Conservation (phyloP, 92 coral and sea anemone genomes). For the Micromussa lordhowensis region DNA sequence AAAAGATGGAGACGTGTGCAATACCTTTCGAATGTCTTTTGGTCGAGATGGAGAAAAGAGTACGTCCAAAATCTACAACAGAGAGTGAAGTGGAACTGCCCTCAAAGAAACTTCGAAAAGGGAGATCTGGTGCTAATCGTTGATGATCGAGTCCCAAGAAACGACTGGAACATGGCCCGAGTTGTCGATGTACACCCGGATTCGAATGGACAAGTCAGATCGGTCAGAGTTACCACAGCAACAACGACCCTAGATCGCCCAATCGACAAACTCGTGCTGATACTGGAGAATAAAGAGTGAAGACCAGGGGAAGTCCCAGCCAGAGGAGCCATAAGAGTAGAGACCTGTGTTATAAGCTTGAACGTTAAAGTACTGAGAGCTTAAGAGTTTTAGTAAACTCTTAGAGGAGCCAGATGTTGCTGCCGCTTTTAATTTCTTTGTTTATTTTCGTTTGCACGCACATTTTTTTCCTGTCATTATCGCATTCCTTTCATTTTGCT, state of each 20-base stretch:
- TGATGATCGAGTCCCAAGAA: background rate
- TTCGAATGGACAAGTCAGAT: background rate
- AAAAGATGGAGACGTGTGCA: background rate
- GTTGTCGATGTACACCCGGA: conserved; percentile 9
- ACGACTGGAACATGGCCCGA: conserved; percentile 14
- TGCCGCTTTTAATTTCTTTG: too few relatives aligned
- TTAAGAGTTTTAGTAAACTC: too few relatives aligned
- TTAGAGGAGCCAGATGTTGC: too few relatives aligned
- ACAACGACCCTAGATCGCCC: conserved; percentile 15
- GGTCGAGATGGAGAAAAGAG: conserved; percentile 24
- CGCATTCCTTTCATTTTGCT: too few relatives aligned
- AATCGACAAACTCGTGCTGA: conserved; percentile 7
- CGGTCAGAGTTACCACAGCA: background rate
- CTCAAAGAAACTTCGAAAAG: background rate
- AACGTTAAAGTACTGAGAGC: too few relatives aligned
- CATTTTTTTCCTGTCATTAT: too few relatives aligned
- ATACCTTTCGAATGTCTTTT: background rate
- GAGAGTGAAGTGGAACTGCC: background rate
- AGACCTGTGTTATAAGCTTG: background rate
- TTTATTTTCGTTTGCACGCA: too few relatives aligned
- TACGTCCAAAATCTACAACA: background rate
- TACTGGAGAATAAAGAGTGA: conserved; percentile 1
- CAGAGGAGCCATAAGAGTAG: background rate
- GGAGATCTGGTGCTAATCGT: background rate
- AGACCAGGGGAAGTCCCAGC: conserved; percentile 2